These are phyloP conservation scores for Sinhomidia bicolor DNA, from an alignment of 2,888 invertebrate species.

Conservation along the genomic window DNA sequence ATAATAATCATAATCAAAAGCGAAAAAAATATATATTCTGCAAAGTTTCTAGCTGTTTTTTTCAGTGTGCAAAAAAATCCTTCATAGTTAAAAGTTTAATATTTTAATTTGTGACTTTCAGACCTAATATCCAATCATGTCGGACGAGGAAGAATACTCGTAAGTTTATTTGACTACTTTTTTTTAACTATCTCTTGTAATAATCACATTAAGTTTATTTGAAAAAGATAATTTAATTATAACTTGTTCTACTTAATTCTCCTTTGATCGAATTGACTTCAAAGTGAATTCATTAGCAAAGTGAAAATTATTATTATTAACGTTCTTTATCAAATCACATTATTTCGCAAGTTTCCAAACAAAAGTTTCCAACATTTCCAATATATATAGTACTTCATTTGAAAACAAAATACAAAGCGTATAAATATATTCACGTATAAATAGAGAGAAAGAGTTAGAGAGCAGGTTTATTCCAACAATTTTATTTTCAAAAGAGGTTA, in stretches of 20 bases:
- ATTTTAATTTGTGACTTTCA: slow-evolving; percentile 60
- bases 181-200: not conserved
- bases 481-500: not conserved
- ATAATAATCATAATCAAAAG: not conserved
- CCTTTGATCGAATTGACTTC: not conserved
- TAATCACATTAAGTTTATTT: too few relatives aligned
- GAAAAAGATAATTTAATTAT: not conserved
- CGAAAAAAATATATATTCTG: not conserved
- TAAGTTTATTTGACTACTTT: slow-evolving; percentile 64
- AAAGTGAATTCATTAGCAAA: not conserved
- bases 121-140: slow-evolving; percentile 71
- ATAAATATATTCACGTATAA: too few relatives aligned
- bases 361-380: not conserved
- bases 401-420: not conserved
- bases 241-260: not conserved
- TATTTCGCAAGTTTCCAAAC: not conserved
- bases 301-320: not conserved
- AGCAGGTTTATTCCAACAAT: not conserved
- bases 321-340: too few relatives aligned
- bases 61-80: not conserved
- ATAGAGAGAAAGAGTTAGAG: too few relatives aligned
- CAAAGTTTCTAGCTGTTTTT: slow-evolving; percentile 23
- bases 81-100: not conserved
- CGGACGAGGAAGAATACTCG: slow-evolving; percentile 78
- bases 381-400: not conserved